phyloP scores from a whole-genome alignment of 2,888 invertebrate genomes.

The Melieria picta region DNA sequence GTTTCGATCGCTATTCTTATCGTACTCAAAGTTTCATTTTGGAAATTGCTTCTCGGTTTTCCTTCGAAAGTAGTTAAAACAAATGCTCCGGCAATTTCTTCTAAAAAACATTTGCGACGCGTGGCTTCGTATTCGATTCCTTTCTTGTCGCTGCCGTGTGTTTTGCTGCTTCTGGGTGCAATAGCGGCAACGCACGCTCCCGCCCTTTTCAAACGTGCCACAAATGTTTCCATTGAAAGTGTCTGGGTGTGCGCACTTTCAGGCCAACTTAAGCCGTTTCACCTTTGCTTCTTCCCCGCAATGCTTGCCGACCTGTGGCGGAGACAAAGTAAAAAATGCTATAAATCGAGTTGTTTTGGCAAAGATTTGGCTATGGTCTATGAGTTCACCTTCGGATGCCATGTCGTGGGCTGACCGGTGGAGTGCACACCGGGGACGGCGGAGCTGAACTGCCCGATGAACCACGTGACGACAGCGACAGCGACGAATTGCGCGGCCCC shows the following conservation, averaged over 20 bases:
- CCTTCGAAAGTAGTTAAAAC: too few relatives aligned
- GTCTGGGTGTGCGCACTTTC: constrained; percentile 1
- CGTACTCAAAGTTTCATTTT: too few relatives aligned
- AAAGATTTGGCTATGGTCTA: not conserved
- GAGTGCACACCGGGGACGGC: constrained; percentile 79
- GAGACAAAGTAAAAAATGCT: not conserved
- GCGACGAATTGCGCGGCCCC: constrained; percentile 59
- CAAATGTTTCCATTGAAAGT: too few relatives aligned
- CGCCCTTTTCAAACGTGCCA: too few relatives aligned
- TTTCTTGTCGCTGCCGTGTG: not conserved
- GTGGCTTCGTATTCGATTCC: not conserved
- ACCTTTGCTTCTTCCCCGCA: constrained; percentile 58
- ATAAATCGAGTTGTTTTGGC: not conserved
- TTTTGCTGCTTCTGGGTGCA: not conserved
- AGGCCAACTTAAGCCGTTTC: constrained; percentile 44
- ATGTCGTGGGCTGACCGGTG: constrained; percentile 79
- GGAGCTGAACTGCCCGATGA: constrained; percentile 75
- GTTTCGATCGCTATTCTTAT: too few relatives aligned
- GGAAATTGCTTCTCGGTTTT: too few relatives aligned
- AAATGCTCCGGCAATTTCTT: too few relatives aligned
- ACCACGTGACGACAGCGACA: constrained; percentile 67
- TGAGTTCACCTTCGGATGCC: constrained; percentile 67
- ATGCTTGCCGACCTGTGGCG: constrained; percentile 53
- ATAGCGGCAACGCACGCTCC: too few relatives aligned
- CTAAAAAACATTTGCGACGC: not conserved